Percentiles rank a stretch among this genome's conserved stretches.
Evolutionary conservation across 2,797 vertebrate genomes (phyloP).

Genomic region (Coranthus polyacanthus): DNA sequence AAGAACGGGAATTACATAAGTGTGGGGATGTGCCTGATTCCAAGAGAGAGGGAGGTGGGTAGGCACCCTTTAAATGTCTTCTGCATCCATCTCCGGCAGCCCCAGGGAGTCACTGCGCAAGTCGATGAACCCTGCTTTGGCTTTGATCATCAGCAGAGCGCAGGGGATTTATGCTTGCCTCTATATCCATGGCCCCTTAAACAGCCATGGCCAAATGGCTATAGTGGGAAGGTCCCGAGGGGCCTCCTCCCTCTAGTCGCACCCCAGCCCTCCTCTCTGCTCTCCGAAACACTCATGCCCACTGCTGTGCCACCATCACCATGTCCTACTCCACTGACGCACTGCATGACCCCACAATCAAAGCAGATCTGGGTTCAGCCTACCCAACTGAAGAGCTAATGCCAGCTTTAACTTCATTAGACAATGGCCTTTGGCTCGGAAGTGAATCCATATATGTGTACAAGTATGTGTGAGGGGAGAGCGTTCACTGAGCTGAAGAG

Average conservation of each 20-base stretch:
- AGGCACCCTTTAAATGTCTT: constrained; percentile 73
- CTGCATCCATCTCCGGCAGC: constrained; percentile 59
- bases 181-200: constrained; percentile 59
- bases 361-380: constrained; percentile 15
- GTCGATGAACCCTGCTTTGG: constrained; percentile 68
- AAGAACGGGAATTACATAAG: constrained; percentile 75
- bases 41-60: constrained; percentile 48
- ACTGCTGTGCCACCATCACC: constrained; percentile 30
- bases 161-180: constrained; percentile 56
- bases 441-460: constrained; percentile 24
- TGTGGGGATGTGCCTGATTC: constrained; percentile 56
- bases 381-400: constrained; percentile 44
- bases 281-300: constrained; percentile 32
- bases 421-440: constrained; percentile 46
- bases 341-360: constrained; percentile 47
- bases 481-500: constrained; percentile 13
- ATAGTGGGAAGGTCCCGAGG: constrained; percentile 45
- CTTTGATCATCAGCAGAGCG: constrained; percentile 77
- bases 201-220: constrained; percentile 64
- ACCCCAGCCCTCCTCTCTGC: constrained; percentile 33
- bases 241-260: constrained; percentile 41
- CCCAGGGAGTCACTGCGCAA: constrained; percentile 57
- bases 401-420: constrained; percentile 69
- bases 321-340: constrained; percentile 27
- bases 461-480: neutral